phyloP scores from a whole-genome alignment of 1,140 invertebrate species.

The Listronotus oregonensis region DNA sequence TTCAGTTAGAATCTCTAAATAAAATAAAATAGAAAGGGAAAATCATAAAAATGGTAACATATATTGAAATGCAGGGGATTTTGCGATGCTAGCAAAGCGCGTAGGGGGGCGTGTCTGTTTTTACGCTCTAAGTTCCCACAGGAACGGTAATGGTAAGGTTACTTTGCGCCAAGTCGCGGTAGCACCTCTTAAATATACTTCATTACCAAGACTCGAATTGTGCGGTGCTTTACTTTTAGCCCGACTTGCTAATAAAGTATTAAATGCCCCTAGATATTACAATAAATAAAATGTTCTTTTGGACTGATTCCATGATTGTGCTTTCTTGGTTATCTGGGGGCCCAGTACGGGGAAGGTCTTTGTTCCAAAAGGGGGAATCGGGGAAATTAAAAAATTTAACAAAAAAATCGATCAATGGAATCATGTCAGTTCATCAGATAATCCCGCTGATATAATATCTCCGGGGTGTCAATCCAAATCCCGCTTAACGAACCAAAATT shows the following conservation, averaged over 20 bases:
- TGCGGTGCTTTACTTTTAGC: too few relatives aligned
- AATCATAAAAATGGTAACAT: background rate
- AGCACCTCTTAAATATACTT: background rate
- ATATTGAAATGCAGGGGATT: constrained; percentile 51
- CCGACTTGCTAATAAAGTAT: background rate
- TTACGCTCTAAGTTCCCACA: constrained; percentile 5
- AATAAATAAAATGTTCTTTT: background rate
- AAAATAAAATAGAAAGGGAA: constrained; percentile 37
- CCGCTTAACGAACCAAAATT: too few relatives aligned
- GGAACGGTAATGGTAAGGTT: background rate
- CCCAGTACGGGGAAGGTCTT: too few relatives aligned
- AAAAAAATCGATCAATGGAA: constrained; percentile 43
- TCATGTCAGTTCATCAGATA: constrained; percentile 40
- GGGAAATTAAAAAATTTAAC: constrained; percentile 44
- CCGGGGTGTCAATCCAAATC: constrained; percentile 42
- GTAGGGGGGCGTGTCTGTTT: constrained; percentile 52
- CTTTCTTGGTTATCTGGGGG: background rate
- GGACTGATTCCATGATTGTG: background rate
- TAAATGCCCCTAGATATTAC: background rate
- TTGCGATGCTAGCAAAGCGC: constrained; percentile 49
- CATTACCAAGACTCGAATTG: too few relatives aligned
- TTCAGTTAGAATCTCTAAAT: too few relatives aligned
- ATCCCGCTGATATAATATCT: constrained; percentile 50
- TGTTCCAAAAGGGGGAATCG: too few relatives aligned
- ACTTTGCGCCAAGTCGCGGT: constrained; percentile 5